Percentiles rank a stretch among this genome's conserved stretches.
Conservation (phyloP, 35 echinoderm and acorn worm species). For the Ophioderma brevispina region DNA sequence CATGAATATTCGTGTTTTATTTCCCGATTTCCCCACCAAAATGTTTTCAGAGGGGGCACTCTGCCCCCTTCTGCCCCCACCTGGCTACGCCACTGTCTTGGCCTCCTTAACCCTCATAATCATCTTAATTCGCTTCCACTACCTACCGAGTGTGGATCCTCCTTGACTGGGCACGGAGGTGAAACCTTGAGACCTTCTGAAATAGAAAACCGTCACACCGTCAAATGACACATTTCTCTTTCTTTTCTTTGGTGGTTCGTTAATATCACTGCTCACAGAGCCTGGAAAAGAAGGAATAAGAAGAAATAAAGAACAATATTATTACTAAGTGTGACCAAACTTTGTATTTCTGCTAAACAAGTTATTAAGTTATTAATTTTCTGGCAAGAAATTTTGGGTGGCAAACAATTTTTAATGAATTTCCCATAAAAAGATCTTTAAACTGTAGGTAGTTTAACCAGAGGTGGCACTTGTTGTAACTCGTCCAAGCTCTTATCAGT, state of each 20-base stretch:
- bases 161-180: slow-evolving; percentile 97
- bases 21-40: too few species aligned
- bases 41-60: too few species aligned
- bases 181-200: slow-evolving; percentile 86
- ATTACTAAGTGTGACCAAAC: background rate
- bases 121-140: background rate
- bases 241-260: slow-evolving; percentile 60
- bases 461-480: too few species aligned
- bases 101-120: too few species aligned
- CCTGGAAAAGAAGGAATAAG: background rate
- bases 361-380: background rate
- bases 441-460: too few species aligned
- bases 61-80: too few species aligned
- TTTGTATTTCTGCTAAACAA: background rate
- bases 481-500: too few species aligned
- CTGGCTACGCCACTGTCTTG: too few species aligned
- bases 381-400: background rate
- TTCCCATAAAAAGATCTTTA: too few species aligned
- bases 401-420: background rate
- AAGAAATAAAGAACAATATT: background rate
- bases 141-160: slow-evolving; percentile 91
- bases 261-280: background rate
- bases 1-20: too few species aligned
- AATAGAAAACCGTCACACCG: slow-evolving; percentile 92
- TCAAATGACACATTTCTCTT: slow-evolving; percentile 82